phyloP scores from a whole-genome alignment of 2,888 invertebrate genomes.

The Galerucella pusilla region DNA sequence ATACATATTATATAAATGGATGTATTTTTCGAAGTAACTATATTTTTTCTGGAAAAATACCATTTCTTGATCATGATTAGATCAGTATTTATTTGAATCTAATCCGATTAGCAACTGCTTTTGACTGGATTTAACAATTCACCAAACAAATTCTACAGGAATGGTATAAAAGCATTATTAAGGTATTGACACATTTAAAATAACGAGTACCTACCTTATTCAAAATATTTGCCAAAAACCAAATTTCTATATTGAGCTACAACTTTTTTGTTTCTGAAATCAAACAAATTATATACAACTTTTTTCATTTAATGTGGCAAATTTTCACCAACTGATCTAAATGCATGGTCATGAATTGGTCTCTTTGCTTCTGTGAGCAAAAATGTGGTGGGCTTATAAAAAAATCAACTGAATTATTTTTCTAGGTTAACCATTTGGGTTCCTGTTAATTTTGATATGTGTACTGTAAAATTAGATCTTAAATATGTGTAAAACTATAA shows the following conservation, averaged over 20 bases:
- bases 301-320: no score
- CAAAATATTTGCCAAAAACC: no score
- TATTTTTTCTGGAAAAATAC: conserved; percentile 1
- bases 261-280: no score
- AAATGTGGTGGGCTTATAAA: conserved; percentile 9
- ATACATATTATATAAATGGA: background rate
- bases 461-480: conserved; percentile 6
- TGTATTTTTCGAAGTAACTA: background rate
- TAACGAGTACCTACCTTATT: no score
- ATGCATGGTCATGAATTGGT: conserved; percentile 19
- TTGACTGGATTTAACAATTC: no score
- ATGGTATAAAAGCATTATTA: no score
- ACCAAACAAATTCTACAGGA: no score
- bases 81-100: background rate
- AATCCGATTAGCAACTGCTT: no score
- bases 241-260: no score
- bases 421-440: conserved; percentile 8
- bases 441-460: conserved; percentile 12
- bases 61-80: background rate
- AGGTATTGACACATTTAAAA: no score
- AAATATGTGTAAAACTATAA: background rate
- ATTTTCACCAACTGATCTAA: background rate
- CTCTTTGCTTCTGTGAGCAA: conserved; percentile 15
- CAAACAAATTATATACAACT: no score
- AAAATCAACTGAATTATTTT: conserved; percentile 12